phyloP scores from a whole-genome alignment of 2,113 vertebrate species.

The Empidonax alnorum region DNA sequence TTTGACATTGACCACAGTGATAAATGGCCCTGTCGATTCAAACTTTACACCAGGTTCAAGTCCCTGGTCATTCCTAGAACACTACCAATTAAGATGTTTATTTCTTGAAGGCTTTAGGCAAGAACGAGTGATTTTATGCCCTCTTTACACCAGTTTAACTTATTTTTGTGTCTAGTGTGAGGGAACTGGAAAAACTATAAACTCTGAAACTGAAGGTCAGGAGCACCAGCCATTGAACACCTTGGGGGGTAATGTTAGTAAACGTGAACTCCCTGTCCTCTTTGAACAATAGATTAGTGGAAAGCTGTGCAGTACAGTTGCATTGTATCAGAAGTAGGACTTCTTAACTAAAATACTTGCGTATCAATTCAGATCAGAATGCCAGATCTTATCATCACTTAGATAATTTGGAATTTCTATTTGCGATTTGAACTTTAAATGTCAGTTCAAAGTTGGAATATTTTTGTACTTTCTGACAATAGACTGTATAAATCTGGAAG shows the following conservation, averaged over 20 bases:
- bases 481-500: neutral
- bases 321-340: neutral
- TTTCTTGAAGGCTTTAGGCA: neutral
- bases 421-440: neutral
- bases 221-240: neutral
- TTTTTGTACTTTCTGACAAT: neutral
- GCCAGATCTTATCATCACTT: neutral
- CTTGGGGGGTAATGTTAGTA: neutral
- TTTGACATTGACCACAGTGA: neutral
- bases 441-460: neutral
- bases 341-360: neutral
- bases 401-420: neutral
- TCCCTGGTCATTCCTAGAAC: neutral
- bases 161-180: neutral
- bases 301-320: neutral
- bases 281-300: rapidly evolving
- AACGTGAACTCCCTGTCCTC: neutral
- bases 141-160: neutral
- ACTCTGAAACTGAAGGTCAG: neutral
- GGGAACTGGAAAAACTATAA: neutral
- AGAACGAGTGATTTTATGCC: neutral
- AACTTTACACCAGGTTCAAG: neutral
- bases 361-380: neutral
- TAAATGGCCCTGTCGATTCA: neutral
- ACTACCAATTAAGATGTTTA: no score